These are phyloP conservation scores for Triplophysa dalaica DNA, from an alignment of 2,113 vertebrate genomes.

Conservation along the genomic window DNA sequence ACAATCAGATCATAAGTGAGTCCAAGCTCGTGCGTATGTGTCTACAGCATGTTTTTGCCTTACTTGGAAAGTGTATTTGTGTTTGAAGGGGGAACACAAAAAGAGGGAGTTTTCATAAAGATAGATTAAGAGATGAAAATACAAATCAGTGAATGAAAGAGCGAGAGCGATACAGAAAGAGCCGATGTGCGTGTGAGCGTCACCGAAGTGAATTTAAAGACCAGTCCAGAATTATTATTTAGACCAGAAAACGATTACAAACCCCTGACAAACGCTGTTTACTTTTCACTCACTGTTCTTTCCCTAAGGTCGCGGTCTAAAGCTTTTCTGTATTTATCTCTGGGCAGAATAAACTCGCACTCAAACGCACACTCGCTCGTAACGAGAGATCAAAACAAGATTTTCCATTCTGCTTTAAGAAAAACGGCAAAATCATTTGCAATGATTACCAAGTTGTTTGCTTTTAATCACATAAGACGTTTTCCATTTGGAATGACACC, in stretches of 20 bases:
- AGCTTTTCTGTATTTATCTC: constrained; percentile 17
- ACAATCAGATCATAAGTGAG: neutral
- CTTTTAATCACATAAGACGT: constrained; percentile 34
- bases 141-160: constrained; percentile 32
- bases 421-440: constrained; percentile 33
- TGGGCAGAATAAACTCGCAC: constrained; percentile 19
- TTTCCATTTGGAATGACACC: constrained; percentile 29
- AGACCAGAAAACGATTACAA: constrained; percentile 65
- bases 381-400: constrained; percentile 40
- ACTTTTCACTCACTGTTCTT: constrained; percentile 57
- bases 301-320: constrained; percentile 2
- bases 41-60: neutral
- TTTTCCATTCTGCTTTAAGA: constrained; percentile 41
- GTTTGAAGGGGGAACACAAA: neutral
- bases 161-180: constrained; percentile 20
- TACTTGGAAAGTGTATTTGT: constrained; percentile 8
- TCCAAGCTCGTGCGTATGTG: neutral
- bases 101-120: neutral
- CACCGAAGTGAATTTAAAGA: constrained; percentile 72
- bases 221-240: constrained; percentile 63
- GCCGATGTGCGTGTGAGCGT: constrained; percentile 51
- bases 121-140: constrained; percentile 11
- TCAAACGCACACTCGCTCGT: constrained; percentile 9
- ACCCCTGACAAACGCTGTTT: constrained; percentile 63
- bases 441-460: constrained; percentile 43